A percentile compares a stretch with the other conserved stretches of the same genome.
These are phyloP conservation scores for Drosophila mettleri DNA, from an alignment of 2,888 invertebrate species.

Conservation along the genomic window DNA sequence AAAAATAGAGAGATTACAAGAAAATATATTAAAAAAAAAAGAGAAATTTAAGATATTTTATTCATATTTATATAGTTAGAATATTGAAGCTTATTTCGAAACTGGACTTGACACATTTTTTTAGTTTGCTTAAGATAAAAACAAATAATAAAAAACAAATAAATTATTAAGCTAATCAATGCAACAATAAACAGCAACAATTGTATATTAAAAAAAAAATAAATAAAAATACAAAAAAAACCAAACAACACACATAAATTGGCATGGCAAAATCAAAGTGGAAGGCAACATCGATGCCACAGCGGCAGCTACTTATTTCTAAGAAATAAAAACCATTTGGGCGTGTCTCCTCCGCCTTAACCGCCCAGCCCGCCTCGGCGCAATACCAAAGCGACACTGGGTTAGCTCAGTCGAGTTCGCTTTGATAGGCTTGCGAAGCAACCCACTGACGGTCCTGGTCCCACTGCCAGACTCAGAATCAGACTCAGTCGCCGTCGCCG, in stretches of 20 bases:
- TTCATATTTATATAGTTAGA: not conserved
- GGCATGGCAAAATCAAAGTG: conserved; percentile 41
- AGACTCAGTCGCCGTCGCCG: not conserved
- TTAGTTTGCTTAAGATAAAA: too few species aligned
- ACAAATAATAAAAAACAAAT: conserved; percentile 2
- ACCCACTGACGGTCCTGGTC: conserved; percentile 12
- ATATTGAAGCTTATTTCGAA: too few species aligned
- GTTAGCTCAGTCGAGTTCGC: conserved; percentile 31
- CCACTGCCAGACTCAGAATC: not conserved
- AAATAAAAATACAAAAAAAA: conserved; percentile 1
- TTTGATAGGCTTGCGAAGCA: conserved; percentile 54
- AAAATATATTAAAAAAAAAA: not conserved
- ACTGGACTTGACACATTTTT: not conserved
- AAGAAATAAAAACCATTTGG: conserved; percentile 75
- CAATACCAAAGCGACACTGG: conserved; percentile 32
- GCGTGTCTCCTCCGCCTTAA: conserved; percentile 58
- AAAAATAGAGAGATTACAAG: not conserved
- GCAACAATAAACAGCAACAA: conserved; percentile 12
- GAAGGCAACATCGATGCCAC: conserved; percentile 34
- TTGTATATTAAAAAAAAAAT: not conserved
- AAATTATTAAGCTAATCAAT: conserved; percentile 28
- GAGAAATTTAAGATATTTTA: not conserved
- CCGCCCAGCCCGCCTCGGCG: conserved; percentile 25
- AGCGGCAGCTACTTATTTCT: conserved; percentile 65
- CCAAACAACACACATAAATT: conserved; percentile 38